Percentiles rank a stretch among this genome's conserved stretches.
These are phyloP conservation scores for Mionectes macconnelli DNA, from an alignment of 2,113 vertebrate species.

Conservation along the genomic window DNA sequence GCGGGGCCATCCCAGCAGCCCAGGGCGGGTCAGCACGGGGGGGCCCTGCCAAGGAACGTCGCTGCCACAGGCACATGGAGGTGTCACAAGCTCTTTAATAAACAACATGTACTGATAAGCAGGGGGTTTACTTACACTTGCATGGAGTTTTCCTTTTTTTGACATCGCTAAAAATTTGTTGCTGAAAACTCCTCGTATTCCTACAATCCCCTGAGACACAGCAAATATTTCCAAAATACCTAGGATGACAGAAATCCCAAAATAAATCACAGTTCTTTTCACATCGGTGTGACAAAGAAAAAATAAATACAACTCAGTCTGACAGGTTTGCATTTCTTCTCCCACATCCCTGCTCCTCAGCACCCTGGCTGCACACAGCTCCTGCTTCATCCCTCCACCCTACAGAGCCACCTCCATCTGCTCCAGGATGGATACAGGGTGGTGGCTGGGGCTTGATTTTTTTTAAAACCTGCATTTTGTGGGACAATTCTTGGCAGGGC, in stretches of 20 bases:
- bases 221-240: constrained; percentile 99
- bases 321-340: not conserved
- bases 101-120: constrained; percentile 5
- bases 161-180: constrained; percentile 99
- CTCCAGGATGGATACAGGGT: not conserved
- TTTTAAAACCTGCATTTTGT: rapidly evolving
- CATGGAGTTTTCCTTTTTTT: constrained; percentile 95
- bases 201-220: constrained; percentile 96
- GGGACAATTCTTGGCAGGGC: not conserved
- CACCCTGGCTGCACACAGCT: not conserved
- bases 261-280: constrained; percentile 77
- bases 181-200: constrained; percentile 97
- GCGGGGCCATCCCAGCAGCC: rapidly evolving
- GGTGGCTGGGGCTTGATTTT: not conserved
- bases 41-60: not conserved
- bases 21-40: rapidly evolving
- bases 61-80: not conserved
- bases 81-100: constrained; percentile 19
- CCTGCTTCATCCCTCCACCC: not conserved
- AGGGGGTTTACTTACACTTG: constrained; percentile 86
- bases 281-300: constrained; percentile 40
- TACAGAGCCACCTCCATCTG: rapidly evolving
- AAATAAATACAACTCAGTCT: not conserved
- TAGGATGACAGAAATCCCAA: constrained; percentile 86
- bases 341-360: not conserved